Base-by-base conservation (phyloP, 92 coral and sea anemone species). In the Heliopora coerulea region DNA sequence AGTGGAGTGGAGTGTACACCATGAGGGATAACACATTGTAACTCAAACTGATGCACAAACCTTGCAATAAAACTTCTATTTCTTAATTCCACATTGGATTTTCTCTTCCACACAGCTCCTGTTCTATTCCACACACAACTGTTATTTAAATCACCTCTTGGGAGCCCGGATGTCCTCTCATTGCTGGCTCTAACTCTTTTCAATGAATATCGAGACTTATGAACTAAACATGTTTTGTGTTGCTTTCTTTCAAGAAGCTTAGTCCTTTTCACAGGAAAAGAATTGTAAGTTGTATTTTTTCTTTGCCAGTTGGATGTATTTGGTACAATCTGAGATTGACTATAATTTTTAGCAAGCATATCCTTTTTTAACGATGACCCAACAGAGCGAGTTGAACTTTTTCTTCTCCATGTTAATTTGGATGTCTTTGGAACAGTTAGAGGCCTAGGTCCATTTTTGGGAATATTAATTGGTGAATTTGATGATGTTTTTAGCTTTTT, bases 381-480 rank as follows among this genome's bases (percentile, higher is more conserved):
- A 67, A 9, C 13, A 14, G 74, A 14, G 1, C 37, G 49, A 33
- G 34, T 52, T 12, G 41, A 24, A 50, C 77, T 70, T 26, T 52
- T 70, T 0, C 77, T 56, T 35, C 63, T 52, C 77, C 77, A 70
- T 54, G 52, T 70, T 34, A 70, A 70, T 23, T 70, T 70, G 3
- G 63, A 56, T 34, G 63, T 49, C 54, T 70, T 70, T 34, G 63
- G 21, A 14, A 70, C 17, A 32, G 77, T 13, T 29, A 17, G 60
- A 9, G 11, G 62, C 23, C 17, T 28, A 56, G 1, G 39, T 12
- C 3, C 20, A 28, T 34, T 59, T 59, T 59, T 59, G 31, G 65
- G 13, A 34, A 15, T 14, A 8, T 39, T 59, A n/a, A 1, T 0
- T 59, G 23, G 8, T 59, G 28, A 34, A 11, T 26, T 59, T 59